Evolutionary conservation across 2,797 vertebrate genomes (phyloP).

Genomic region (Phaenicophaeus curvirostris): DNA sequence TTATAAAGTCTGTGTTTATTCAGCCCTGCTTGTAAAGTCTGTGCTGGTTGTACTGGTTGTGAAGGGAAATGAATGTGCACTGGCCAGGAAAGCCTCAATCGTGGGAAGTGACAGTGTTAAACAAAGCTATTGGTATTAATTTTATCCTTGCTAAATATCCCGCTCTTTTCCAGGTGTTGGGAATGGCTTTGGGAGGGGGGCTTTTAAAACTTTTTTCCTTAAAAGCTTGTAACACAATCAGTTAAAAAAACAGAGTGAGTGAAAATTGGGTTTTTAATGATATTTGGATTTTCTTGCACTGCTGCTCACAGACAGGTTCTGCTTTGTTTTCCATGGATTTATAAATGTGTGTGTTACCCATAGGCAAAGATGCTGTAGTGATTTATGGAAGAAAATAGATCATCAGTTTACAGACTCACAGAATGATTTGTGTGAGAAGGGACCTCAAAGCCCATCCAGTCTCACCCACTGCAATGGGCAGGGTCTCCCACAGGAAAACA

Average conservation of each 20-base stretch:
- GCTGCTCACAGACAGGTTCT: background rate
- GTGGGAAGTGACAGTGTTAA: background rate
- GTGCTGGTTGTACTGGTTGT: background rate
- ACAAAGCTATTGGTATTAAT: background rate
- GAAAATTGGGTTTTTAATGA: rapidly evolving
- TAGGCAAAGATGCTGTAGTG: background rate
- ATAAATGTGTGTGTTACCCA: background rate
- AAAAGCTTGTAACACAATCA: background rate
- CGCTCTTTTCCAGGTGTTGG: background rate
- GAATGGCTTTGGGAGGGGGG: background rate
- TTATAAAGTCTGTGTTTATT: background rate
- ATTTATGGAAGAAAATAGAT: background rate
- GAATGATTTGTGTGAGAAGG: too few relatives aligned
- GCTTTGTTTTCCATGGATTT: background rate
- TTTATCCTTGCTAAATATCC: background rate
- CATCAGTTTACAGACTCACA: too few relatives aligned
- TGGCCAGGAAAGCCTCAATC: background rate
- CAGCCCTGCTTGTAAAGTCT: background rate
- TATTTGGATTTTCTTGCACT: background rate
- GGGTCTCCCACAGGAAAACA: too few relatives aligned
- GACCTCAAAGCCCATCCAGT: too few relatives aligned
- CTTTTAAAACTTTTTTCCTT: background rate
- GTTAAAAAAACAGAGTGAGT: background rate
- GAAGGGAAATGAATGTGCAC: background rate
- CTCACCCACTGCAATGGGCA: too few relatives aligned